Conservation (phyloP, 2,797 vertebrate genomes). For the Lagocephalus sceleratus region DNA sequence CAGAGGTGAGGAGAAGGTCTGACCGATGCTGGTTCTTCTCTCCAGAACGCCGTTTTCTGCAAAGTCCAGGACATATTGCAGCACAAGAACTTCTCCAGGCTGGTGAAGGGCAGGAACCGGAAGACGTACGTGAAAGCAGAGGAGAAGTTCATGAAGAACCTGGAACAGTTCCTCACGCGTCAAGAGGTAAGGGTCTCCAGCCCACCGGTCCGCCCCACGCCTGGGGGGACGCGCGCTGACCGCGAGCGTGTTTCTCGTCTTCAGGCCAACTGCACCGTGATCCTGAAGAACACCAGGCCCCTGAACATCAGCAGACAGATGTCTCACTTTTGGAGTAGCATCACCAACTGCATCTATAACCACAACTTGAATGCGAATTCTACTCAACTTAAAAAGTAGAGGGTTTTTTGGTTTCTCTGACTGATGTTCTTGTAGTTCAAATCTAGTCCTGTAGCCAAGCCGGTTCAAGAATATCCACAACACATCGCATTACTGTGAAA, state of each 20-base stretch:
- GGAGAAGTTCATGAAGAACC: background rate
- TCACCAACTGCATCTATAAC: fast-evolving
- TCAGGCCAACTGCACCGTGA: slow-evolving; percentile 24
- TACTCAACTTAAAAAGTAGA: no score
- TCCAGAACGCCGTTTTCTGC: slow-evolving; percentile 64
- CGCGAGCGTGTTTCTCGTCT: background rate
- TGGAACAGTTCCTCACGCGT: slow-evolving; percentile 22
- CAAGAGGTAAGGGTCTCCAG: no score
- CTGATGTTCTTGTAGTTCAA: no score
- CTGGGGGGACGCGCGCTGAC: no score
- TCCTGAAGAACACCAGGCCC: fast-evolving
- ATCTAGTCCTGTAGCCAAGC: no score
- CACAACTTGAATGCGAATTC: fast-evolving
- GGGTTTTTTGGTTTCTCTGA: no score
- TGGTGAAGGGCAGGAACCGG: fast-evolving
- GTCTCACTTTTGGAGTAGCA: fast-evolving
- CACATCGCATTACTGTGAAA: no score
- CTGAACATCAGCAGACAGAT: background rate
- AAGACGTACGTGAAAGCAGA: no score
- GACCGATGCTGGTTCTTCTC: background rate
- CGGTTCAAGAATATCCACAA: no score
- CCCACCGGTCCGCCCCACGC: no score
- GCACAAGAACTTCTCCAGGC: fast-evolving
- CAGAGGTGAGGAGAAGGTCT: background rate
- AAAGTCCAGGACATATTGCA: slow-evolving; percentile 30